Conservation (phyloP, 2,888 invertebrate genomes). For the Listrodromus nycthemerus region DNA sequence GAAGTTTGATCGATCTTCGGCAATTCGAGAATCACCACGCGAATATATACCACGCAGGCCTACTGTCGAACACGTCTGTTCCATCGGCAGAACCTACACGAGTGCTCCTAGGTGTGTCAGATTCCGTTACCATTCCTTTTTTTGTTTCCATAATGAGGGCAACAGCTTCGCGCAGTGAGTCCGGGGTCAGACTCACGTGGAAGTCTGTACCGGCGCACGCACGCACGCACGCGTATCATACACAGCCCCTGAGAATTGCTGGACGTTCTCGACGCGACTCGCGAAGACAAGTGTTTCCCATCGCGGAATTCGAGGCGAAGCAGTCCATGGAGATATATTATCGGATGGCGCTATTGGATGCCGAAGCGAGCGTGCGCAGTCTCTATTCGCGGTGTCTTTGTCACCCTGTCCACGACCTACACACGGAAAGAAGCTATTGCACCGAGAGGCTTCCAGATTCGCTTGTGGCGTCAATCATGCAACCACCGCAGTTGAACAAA, state of each 20-base stretch:
- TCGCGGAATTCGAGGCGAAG: slow-evolving; percentile 53
- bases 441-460: slow-evolving; percentile 63
- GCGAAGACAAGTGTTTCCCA: slow-evolving; percentile 59
- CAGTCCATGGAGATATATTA: slow-evolving; percentile 16
- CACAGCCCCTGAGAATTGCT: slow-evolving; percentile 43
- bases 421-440: slow-evolving; percentile 22
- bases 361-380: slow-evolving; percentile 20
- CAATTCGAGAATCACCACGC: no score
- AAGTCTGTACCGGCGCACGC: background rate
- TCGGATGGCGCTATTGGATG: slow-evolving; percentile 28
- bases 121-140: background rate
- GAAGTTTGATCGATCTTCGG: no score
- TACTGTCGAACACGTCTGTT: no score
- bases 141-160: background rate
- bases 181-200: background rate
- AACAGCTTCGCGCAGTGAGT: slow-evolving; percentile 12
- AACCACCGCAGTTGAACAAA: slow-evolving; percentile 20
- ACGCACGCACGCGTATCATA: no score
- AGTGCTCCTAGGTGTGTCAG: background rate
- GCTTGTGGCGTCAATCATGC: slow-evolving; percentile 53
- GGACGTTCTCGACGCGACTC: slow-evolving; percentile 52
- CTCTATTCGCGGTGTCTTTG: slow-evolving; percentile 10
- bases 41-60: no score
- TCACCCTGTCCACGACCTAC: background rate
- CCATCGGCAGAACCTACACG: no score